Evolutionary conservation across 2,888 invertebrate species (phyloP).

Genomic region (Caenorhabditis auriculariae): DNA sequence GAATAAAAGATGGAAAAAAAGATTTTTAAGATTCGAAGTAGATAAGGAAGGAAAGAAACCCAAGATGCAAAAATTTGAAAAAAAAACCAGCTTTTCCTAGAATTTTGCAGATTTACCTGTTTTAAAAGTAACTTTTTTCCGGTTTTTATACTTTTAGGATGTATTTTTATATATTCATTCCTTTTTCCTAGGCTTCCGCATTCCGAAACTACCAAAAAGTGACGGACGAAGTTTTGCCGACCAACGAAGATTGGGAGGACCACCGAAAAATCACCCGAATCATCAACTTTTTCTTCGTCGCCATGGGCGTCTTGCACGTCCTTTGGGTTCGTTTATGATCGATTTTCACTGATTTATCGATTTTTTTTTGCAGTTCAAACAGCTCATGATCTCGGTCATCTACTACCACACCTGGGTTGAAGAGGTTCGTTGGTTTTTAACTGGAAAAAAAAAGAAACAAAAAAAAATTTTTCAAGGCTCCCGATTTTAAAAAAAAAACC

Average conservation of each 20-base stretch:
- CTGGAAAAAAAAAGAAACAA: not conserved
- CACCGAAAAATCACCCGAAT: constrained; percentile 16
- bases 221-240: constrained; percentile 28
- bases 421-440: constrained; percentile 72
- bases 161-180: not conserved
- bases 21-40: no score
- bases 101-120: no score
- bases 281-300: constrained; percentile 46
- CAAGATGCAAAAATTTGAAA: no score
- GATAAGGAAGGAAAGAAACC: no score
- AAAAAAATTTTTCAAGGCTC: no score
- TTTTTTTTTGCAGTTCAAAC: constrained; percentile 71
- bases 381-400: constrained; percentile 86
- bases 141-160: no score
- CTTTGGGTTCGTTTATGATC: constrained; percentile 44
- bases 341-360: not conserved
- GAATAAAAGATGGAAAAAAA: no score
- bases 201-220: constrained; percentile 51
- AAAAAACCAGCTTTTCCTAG: no score
- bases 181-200: constrained; percentile 39
- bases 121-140: no score
- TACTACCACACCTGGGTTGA: constrained; percentile 96
- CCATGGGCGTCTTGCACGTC: constrained; percentile 43
- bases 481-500: no score
- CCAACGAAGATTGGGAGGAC: constrained; percentile 22